Conservation (phyloP, 2,797 vertebrate species). For the Enteromius anoplus region DNA sequence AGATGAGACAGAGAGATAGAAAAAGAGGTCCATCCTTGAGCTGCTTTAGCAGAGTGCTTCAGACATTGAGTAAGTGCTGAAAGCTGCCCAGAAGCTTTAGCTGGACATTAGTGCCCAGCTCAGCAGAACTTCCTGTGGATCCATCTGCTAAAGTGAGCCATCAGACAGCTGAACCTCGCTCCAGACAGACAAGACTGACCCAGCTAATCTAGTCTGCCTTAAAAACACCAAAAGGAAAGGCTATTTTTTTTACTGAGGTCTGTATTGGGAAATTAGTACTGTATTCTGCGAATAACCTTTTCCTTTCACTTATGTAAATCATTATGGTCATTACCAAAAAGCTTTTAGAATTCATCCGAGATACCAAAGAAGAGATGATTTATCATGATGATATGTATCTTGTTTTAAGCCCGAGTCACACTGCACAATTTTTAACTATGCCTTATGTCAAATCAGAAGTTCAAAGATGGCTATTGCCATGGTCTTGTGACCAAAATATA, state of each 20-base stretch:
- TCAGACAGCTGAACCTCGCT: constrained; percentile 59
- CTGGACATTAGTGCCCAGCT: constrained; percentile 61
- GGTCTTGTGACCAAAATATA: not conserved
- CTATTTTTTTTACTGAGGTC: not conserved
- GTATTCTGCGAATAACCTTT: not conserved
- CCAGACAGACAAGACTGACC: constrained; percentile 53
- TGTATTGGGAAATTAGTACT: not conserved
- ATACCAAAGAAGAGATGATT: not conserved
- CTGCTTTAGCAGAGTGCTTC: constrained; percentile 56
- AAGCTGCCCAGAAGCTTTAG: constrained; percentile 61
- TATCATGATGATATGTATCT: not conserved
- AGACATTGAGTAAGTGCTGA: constrained; percentile 62
- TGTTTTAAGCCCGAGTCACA: not conserved
- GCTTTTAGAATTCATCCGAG: not conserved
- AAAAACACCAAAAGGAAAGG: constrained; percentile 25
- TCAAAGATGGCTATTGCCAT: not conserved
- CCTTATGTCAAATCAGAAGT: not conserved
- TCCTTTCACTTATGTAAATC: not conserved
- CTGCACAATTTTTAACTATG: not conserved
- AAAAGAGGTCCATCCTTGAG: constrained; percentile 39
- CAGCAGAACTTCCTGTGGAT: constrained; percentile 62
- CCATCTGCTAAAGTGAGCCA: constrained; percentile 63
- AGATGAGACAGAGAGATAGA: not conserved
- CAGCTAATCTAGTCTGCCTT: constrained; percentile 50
- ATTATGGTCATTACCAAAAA: not conserved